Conservation (phyloP, 64 coral and sea anemone species). For the Dendrophyllia cribrosa region DNA sequence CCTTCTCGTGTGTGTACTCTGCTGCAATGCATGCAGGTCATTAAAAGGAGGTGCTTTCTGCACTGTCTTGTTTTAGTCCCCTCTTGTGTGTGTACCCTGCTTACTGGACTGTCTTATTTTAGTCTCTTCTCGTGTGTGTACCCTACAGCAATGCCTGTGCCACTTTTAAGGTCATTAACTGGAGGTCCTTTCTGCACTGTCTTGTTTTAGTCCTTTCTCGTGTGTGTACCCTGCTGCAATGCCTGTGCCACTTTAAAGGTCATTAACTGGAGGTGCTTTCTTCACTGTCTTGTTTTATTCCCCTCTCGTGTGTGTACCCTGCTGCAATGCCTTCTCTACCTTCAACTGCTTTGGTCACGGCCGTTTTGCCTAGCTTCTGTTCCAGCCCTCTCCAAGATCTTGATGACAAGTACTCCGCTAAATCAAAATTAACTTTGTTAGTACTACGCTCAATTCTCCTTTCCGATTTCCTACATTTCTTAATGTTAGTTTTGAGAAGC, state of each 20-base stretch:
- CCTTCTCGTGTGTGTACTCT: too few relatives aligned
- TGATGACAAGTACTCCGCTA: constrained; percentile 83
- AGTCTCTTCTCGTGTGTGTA: constrained; percentile 66
- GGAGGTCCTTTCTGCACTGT: neutral
- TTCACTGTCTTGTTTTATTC: neutral
- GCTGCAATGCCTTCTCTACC: constrained; percentile 83
- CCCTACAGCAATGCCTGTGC: constrained; percentile 53
- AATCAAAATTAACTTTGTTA: neutral
- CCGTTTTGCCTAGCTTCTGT: constrained; percentile 73
- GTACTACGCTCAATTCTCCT: too few relatives aligned
- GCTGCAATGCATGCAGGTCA: neutral
- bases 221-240: constrained; percentile 79
- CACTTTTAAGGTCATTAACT: neutral
- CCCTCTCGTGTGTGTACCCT: constrained; percentile 73
- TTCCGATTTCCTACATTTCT: too few relatives aligned
- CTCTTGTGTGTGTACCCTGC: constrained; percentile 22
- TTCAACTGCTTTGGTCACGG: constrained; percentile 71
- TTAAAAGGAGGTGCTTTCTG: neutral
- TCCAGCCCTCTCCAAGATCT: constrained; percentile 89
- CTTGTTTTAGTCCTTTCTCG: constrained; percentile 32
- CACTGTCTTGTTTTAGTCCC: neutral
- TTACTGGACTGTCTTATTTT: too few relatives aligned
- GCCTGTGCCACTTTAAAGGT: neutral
- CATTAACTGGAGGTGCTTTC: neutral
- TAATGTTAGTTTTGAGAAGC: too few relatives aligned